A percentile compares a stretch with the other conserved stretches of the same genome.
Evolutionary conservation across 2,797 vertebrate species (phyloP).

Genomic region (Myotis planiceps): DNA sequence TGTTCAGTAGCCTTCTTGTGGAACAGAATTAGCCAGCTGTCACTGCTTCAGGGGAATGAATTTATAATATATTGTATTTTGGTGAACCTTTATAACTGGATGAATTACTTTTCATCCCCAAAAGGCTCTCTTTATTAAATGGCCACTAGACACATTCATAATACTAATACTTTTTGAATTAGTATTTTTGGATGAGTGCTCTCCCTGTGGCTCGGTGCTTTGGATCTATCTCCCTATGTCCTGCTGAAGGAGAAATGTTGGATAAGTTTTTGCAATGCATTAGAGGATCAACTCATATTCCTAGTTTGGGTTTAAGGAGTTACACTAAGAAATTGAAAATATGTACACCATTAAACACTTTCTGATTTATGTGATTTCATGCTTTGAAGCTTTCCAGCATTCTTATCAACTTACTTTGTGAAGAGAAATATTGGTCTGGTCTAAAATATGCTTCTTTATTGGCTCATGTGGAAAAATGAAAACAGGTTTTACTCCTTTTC

Average conservation of each 20-base stretch:
- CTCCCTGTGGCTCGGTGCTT: constrained; percentile 12
- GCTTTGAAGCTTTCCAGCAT: not conserved
- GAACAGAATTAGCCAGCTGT: constrained; percentile 52
- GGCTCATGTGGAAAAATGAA: not conserved
- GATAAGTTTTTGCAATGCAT: not conserved
- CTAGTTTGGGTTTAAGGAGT: not conserved
- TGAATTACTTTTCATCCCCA: constrained; percentile 62
- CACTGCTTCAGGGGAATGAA: constrained; percentile 23
- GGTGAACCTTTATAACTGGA: constrained; percentile 37
- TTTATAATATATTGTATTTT: constrained; percentile 63
- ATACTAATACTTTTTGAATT: constrained; percentile 59
- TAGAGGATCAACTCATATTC: not conserved
- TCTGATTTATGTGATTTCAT: not conserved
- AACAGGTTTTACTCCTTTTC: constrained; percentile 13
- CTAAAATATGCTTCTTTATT: constrained; percentile 14
- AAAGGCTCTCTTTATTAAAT: constrained; percentile 68
- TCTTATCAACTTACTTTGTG: constrained; percentile 21
- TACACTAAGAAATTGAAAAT: constrained; percentile 6
- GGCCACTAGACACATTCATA: constrained; percentile 46
- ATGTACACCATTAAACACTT: not conserved
- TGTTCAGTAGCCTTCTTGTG: constrained; percentile 51
- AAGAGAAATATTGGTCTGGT: constrained; percentile 1
- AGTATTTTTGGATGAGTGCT: constrained; percentile 57
- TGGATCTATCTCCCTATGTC: not conserved
- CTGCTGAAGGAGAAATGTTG: not conserved